Evolutionary conservation across 2,113 vertebrate genomes (phyloP).

Genomic region (Peromyscus maniculatus): DNA sequence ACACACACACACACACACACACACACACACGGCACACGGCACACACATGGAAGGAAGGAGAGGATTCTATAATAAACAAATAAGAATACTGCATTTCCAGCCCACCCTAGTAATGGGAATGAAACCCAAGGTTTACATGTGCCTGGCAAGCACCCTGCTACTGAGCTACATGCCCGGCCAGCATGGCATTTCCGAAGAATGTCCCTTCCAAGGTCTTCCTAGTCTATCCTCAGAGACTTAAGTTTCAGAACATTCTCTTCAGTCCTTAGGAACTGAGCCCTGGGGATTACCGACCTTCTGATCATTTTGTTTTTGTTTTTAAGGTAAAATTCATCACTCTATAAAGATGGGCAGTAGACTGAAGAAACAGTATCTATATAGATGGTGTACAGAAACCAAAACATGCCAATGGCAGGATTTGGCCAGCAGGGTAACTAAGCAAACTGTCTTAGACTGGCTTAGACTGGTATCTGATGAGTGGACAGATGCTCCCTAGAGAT

Average conservation of each 20-base stretch:
- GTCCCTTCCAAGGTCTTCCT: background rate
- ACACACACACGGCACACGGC: background rate
- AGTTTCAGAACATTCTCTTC: background rate
- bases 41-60: background rate
- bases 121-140: background rate
- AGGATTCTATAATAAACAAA: background rate
- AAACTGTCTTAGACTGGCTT: background rate
- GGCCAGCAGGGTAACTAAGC: background rate
- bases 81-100: background rate
- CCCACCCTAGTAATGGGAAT: too few species aligned
- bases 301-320: background rate
- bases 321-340: slow-evolving; percentile 12
- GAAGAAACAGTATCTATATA: background rate
- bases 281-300: background rate
- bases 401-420: background rate
- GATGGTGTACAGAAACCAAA: background rate
- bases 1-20: background rate
- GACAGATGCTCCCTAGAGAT: background rate
- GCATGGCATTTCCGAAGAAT: slow-evolving; percentile 4
- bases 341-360: slow-evolving; percentile 11
- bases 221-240: background rate
- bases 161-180: background rate
- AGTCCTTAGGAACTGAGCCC: background rate
- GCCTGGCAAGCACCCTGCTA: background rate
- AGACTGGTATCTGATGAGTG: too few species aligned